Base-by-base conservation (phyloP, 2,888 invertebrate species). In the Nycteola revayana region DNA sequence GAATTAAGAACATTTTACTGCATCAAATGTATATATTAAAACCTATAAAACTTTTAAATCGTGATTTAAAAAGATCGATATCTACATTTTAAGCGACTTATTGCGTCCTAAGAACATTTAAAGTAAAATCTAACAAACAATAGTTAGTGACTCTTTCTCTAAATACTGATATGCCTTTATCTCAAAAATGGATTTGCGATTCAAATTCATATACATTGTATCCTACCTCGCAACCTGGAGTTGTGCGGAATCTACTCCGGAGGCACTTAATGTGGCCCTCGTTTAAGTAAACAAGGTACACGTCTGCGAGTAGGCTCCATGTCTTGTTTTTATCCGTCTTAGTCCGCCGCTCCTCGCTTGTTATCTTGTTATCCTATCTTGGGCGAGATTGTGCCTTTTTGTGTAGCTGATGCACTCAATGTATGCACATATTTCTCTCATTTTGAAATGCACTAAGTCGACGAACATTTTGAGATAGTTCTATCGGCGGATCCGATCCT, bases 341-440 rank as follows among this genome's bases (percentile, higher is more conserved):
- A 74, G 73, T 72, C 66, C 60, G 68, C 73, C 80, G 82, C 75
- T 81, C 73, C 75, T 75, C 75, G 84, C 76, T 86, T 77, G 83
- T 87, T 87, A 88, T 86, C 87, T 86, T 86, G 86, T 88, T 88
- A 86, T 82, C 83, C 85, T 85, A 87, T 86, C 87, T 81, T 69
- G 5, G 71, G 61, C 60, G 68, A 81, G 84, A 85, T 85, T 83
- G 76, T 81, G 68, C 79, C 81, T 85, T 85, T 86, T 86, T 87
- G 78, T 67, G 62, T 68, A 67, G 64, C 67, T 69, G 68, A 68
- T 71, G 68, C 65, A 62, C 63, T 75, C 64, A 69, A 73, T 72
- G 45, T 73, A 72, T 71, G 69, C 67, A 73, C 71, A 67, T 73
- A 71, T 69, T 64, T 64, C 60, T 62, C 64, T 62, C 60, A 59